Conservation (phyloP, 2,113 vertebrate genomes). For the Lagopus leucura region DNA sequence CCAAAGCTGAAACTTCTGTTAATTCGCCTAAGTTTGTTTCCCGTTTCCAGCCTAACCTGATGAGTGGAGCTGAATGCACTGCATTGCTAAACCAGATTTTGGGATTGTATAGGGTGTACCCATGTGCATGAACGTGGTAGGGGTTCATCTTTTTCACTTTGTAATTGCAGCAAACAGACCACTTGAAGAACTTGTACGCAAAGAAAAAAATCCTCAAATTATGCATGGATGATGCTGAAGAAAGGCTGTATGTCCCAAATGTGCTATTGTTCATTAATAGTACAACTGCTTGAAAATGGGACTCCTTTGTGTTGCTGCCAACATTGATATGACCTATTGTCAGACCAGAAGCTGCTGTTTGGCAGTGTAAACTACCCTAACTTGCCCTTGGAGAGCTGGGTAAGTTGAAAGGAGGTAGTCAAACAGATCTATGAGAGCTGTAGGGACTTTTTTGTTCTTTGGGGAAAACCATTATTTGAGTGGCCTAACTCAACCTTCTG, state of each 20-base stretch:
- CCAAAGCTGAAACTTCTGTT: not conserved
- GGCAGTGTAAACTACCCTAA: not conserved
- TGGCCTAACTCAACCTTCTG: not conserved
- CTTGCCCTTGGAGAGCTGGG: not conserved
- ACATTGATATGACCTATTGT: not conserved
- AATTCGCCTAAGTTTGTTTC: not conserved
- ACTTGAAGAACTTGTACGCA: not conserved
- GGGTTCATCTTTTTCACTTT: not conserved
- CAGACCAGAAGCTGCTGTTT: not conserved
- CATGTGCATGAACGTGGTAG: not conserved
- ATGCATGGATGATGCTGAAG: not conserved
- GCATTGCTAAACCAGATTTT: not conserved
- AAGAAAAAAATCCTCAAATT: not conserved
- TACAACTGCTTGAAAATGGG: not conserved
- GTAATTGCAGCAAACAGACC: not conserved
- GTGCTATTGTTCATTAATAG: not conserved
- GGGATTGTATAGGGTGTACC: not conserved
- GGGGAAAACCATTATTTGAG: not conserved
- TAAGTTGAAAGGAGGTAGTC: not conserved
- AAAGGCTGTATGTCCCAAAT: conserved; percentile 4
- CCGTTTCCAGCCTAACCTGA: not conserved
- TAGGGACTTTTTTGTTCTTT: not conserved
- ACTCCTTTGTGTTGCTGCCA: conserved; percentile 23
- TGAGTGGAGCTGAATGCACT: not conserved
- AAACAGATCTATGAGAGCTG: not conserved